Base-by-base conservation (phyloP, 2,113 vertebrate species). In the Eolophus roseicapilla region DNA sequence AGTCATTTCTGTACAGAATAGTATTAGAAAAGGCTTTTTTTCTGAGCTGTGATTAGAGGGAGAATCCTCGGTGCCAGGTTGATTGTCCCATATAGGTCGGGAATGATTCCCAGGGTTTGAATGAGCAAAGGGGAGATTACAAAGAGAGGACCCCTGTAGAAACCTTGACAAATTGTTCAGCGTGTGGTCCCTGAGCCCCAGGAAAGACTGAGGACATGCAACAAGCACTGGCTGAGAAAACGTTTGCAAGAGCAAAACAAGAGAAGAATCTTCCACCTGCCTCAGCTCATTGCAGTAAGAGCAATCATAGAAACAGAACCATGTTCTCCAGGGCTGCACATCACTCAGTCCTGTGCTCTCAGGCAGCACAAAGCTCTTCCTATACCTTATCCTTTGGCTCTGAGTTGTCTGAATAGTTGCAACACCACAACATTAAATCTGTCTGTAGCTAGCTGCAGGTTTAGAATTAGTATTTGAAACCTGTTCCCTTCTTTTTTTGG, bases 1-100 rank as follows among this genome's bases (percentile, higher is more conserved):
- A 69, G 12, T 88, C 11, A 41, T 64, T 92, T 78, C 52, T 50
- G 35, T 33, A 44, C 82, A 96, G 76, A 93, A 53, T 33, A 77
- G 64, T 80, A 71, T 90, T 91, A 90, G 43, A 70, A 93, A 81
- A 57, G 39, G 21, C 35, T 92, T 88, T 55, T 64, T 92, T 94
- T 82, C 47, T 84, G 69, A 90, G 90, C 71, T 82, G 24, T 96
- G 88, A 81, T 95, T 94, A 90, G 33, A 75, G 24, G 9, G 17
- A 90, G 49, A 74, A 46, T 88, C 44, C 70, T 89, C 15, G 12
- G 43, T n/a, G 15, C n/a, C 1, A 1, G 23, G 7, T 20, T 53
- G 39, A 39, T 59, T 29, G 79, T 74, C 43, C 9, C 37, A 74
- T 75, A 39, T 75, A 39, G 28, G 49, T 43, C 29, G 74, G 55